phyloP scores from a whole-genome alignment of 1,140 invertebrate genomes.

The Brachionus rubens region DNA sequence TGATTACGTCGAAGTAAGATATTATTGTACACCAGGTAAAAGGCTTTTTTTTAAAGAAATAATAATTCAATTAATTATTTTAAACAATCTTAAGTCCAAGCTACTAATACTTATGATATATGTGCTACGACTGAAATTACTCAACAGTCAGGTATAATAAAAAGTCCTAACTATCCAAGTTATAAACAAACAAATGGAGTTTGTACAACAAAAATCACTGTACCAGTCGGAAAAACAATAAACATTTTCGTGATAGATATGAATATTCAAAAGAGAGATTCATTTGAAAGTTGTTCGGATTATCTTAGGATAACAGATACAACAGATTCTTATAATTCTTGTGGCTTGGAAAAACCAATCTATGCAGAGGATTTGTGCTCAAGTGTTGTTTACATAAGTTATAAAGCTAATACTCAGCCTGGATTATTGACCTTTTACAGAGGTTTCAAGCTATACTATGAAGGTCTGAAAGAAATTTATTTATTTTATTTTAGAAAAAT shows the following conservation, averaged over 20 bases:
- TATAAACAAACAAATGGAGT: not conserved
- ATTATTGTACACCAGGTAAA: conserved; percentile 26
- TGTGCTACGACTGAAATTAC: not conserved
- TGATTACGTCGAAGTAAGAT: conserved; percentile 5
- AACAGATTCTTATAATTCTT: not conserved
- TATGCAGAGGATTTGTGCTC: conserved; percentile 16
- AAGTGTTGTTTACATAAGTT: conserved; percentile 7
- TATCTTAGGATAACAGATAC: conserved; percentile 23
- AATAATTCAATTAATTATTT: not conserved
- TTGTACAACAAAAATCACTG: conserved; percentile 14
- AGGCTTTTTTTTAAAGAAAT: not conserved
- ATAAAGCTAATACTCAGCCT: conserved; percentile 4
- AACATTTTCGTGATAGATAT: conserved; percentile 28
- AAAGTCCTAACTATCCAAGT: conserved; percentile 23
- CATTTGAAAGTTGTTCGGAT: conserved; percentile 4
- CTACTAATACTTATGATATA: not conserved
- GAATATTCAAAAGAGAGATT: conserved; percentile 36
- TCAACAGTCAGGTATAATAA: not conserved
- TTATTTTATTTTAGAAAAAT: not conserved
- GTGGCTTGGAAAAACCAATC: conserved; percentile 13
- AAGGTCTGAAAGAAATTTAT: too few species aligned
- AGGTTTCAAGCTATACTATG: conserved; percentile 36
- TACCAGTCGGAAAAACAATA: conserved; percentile 9
- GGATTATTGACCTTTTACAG: not conserved
- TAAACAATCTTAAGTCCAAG: not conserved